Conservation (phyloP, 1,140 invertebrate species). For the Saccostrea cuccullata region DNA sequence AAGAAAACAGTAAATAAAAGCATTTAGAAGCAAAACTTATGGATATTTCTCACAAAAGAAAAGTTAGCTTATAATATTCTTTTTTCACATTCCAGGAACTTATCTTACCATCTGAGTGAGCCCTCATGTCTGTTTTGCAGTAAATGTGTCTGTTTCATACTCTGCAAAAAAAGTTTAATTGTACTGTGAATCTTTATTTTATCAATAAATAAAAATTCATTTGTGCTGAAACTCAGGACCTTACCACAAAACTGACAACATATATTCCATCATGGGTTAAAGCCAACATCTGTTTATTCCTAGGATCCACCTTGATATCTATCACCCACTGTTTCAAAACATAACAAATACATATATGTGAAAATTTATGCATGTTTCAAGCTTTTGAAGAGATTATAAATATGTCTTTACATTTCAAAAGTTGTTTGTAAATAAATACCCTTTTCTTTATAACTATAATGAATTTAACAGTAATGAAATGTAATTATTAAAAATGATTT, state of each 20-base stretch:
- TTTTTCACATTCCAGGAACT: not conserved
- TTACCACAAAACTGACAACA: constrained; percentile 57
- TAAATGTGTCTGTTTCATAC: constrained; percentile 56
- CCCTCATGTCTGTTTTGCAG: constrained; percentile 57
- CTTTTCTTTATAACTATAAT: not conserved
- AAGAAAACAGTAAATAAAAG: not conserved
- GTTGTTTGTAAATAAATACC: not conserved
- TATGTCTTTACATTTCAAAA: no score
- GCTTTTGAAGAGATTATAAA: no score
- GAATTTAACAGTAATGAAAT: no score
- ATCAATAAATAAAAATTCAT: not conserved
- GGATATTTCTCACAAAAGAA: not conserved
- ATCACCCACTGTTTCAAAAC: constrained; percentile 56
- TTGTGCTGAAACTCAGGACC: not conserved
- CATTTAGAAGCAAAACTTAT: not conserved
- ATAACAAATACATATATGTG: not conserved
- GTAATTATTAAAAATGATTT: no score
- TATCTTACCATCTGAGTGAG: constrained; percentile 53
- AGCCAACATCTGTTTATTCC: constrained; percentile 55
- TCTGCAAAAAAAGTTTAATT: constrained; percentile 46
- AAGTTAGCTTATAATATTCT: no score
- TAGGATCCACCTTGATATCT: constrained; percentile 56
- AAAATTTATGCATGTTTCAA: not conserved
- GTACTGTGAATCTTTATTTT: not conserved
- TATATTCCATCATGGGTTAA: constrained; percentile 53